A percentile compares a stretch with the other conserved stretches of the same genome.
Conservation (phyloP, 2,797 vertebrate species). For the Sebastes matsubarae region DNA sequence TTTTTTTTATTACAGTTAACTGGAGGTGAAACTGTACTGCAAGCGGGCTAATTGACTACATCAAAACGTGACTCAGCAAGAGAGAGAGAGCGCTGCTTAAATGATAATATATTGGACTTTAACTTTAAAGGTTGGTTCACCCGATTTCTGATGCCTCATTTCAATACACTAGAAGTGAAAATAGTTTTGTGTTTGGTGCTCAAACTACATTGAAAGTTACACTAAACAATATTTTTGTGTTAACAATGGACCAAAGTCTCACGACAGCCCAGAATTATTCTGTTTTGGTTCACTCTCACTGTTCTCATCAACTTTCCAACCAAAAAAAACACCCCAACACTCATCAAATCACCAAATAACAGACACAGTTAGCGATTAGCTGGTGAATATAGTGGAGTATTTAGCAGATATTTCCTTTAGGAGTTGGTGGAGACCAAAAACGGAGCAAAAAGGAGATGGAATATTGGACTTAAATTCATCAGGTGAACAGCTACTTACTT, state of each 20-base stretch:
- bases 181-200: background rate
- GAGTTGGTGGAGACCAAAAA: background rate
- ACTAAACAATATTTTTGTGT: background rate
- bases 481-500: background rate
- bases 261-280: rapidly evolving
- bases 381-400: no score
- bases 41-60: background rate
- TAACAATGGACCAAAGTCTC: background rate
- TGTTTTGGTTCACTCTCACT: background rate
- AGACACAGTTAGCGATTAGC: no score
- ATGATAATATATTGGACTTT: background rate
- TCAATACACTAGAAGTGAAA: background rate
- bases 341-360: background rate
- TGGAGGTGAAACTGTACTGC: background rate
- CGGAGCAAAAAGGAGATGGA: background rate
- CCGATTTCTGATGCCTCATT: background rate
- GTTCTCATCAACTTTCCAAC: background rate
- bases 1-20: background rate
- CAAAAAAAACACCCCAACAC: background rate
- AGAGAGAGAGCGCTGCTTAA: background rate
- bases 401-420: background rate
- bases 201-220: background rate
- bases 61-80: background rate
- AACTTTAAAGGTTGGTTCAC: background rate
- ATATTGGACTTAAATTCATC: background rate